phyloP scores from a whole-genome alignment of 2,113 vertebrate species.

The Dendrocopos noguchii region DNA sequence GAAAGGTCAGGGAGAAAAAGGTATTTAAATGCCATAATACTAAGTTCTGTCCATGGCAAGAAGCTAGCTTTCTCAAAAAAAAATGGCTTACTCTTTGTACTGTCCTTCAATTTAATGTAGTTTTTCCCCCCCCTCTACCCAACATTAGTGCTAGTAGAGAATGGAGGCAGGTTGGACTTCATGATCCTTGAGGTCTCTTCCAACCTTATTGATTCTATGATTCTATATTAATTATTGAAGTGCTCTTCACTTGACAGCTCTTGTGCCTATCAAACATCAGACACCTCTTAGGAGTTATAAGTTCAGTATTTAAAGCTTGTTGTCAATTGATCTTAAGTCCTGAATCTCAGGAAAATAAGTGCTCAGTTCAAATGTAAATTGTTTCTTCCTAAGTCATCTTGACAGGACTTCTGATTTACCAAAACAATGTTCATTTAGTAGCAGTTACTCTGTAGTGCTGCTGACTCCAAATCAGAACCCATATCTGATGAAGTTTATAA shows the following conservation, averaged over 20 bases:
- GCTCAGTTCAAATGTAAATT: not conserved
- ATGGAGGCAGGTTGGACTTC: not conserved
- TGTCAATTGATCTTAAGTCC: not conserved
- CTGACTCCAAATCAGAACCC: not conserved
- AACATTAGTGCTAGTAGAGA: not conserved
- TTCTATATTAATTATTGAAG: not conserved
- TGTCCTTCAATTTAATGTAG: not conserved
- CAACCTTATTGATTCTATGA: too few relatives aligned
- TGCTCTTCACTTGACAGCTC: not conserved
- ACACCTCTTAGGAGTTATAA: not conserved
- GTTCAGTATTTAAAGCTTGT: not conserved
- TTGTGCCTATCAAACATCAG: not conserved
- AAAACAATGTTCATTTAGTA: not conserved
- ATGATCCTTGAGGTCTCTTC: too few relatives aligned
- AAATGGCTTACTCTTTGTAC: not conserved
- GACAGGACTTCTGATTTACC: not conserved
- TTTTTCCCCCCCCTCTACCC: not conserved
- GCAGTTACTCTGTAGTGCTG: not conserved
- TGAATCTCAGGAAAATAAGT: not conserved
- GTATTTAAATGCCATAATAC: not conserved
- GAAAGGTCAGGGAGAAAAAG: not conserved
- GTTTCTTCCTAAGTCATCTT: not conserved
- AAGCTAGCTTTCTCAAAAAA: not conserved
- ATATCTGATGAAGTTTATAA: not conserved
- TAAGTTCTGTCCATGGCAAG: not conserved